Evolutionary conservation across 2,888 invertebrate genomes (phyloP).

Genomic region (Andrena hattorfiana): DNA sequence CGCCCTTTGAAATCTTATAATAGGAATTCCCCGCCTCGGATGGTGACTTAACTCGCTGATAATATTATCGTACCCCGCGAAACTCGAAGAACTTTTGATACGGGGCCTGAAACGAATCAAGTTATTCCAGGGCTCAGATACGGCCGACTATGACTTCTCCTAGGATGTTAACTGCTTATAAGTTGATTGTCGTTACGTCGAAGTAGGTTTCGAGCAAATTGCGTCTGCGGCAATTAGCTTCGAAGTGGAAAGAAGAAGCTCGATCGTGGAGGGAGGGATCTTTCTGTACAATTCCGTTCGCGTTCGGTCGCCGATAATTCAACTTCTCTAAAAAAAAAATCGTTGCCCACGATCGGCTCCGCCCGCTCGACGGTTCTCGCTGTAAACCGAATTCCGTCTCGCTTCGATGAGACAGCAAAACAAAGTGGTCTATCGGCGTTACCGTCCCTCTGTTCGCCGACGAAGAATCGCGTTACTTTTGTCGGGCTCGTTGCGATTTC

Average conservation of each 20-base stretch:
- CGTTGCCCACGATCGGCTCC: slow-evolving; percentile 19
- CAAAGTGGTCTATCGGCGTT: slow-evolving; percentile 44
- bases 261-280: background rate
- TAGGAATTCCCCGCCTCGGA: slow-evolving; percentile 63
- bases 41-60: slow-evolving; percentile 68
- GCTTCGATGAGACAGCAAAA: slow-evolving; percentile 44
- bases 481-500: slow-evolving; percentile 58
- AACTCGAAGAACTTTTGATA: slow-evolving; percentile 62
- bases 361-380: slow-evolving; percentile 12
- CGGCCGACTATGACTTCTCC: slow-evolving; percentile 16
- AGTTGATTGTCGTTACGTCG: slow-evolving; percentile 37
- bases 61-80: slow-evolving; percentile 68
- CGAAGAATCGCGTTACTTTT: slow-evolving; percentile 42
- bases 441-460: background rate
- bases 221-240: slow-evolving; percentile 10
- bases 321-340: background rate
- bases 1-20: slow-evolving; percentile 74
- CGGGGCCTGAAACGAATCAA: slow-evolving; percentile 50
- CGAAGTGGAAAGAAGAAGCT: background rate
- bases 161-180: slow-evolving; percentile 33
- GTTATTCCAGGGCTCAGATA: slow-evolving; percentile 38
- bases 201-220: background rate
- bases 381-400: slow-evolving; percentile 46
- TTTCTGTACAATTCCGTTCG: background rate
- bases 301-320: slow-evolving; percentile 15